Evolutionary conservation across 2,113 vertebrate genomes (phyloP), one percentile per base, ranked within the genome.

Genomic region (Pongo abelii): DNA sequence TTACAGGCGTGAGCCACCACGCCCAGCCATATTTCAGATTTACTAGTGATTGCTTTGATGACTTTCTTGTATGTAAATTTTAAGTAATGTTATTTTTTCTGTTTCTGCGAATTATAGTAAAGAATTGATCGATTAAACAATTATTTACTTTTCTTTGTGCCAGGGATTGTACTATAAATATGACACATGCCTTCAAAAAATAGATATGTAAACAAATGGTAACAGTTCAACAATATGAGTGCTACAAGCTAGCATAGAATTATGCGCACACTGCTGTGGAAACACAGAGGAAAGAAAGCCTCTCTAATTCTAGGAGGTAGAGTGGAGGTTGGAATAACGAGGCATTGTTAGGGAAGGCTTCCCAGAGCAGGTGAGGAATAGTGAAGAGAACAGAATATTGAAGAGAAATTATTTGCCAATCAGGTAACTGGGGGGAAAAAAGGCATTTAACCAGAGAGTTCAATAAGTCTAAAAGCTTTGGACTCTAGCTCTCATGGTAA

Each of bases 341-440:
- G 84, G 9, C 55, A 30, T 67, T 57, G 25, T 13, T n/a, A 48
- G 69, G 22, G 52, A 93, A 74, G 20, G 2, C 77, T 85, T 80
- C 30, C 46, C 14, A 79, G 55, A 74, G 50, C 25, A 3, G 52
- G 23, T 48, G 25, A 91, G 52, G 64, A 89, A 74, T 74, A 67
- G 35, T 92, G 38, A 67, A 67, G 46, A 81, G 72, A 88, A 92
- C 22, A 78, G 43, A 95, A 38, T 80, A 85, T 27, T 48, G 79
- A 89, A 55, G 61, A 80, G 13, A 72, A 85, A 48, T 95, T 93
- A 85, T 80, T 96, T 89, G 35, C 72, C 32, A 85, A 7, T 48
- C 23, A 91, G 38, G 38, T 40, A 59, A 61, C 13, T 52, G 27
- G 38, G 55, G 4, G 32, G 52, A 16, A n/a, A 64, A 85, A 80